Conservation (phyloP, 1,140 invertebrate species). For the Samia ricini region DNA sequence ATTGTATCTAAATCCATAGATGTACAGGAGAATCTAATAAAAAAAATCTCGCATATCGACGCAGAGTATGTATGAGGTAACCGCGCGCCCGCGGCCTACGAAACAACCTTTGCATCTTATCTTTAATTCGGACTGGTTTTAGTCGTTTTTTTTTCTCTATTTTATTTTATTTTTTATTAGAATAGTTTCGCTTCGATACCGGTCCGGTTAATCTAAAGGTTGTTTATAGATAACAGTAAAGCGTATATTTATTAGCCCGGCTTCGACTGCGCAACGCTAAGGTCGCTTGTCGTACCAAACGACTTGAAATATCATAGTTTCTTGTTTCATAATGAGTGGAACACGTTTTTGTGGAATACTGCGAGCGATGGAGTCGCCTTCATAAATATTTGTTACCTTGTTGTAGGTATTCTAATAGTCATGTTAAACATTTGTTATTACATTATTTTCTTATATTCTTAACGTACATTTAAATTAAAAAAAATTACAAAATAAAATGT, state of each 20-base stretch:
- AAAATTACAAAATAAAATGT: too few relatives aligned
- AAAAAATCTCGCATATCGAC: constrained; percentile 1
- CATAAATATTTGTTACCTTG: neutral
- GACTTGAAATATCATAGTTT: constrained; percentile 71
- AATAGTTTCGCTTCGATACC: constrained; percentile 73
- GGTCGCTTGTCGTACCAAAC: constrained; percentile 52
- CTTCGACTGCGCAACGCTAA: constrained; percentile 53
- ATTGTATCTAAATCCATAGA: neutral
- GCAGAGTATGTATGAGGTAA: constrained; percentile 39
- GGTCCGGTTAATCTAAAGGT: constrained; percentile 67
- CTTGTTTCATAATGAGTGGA: constrained; percentile 74
- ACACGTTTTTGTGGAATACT: constrained; percentile 62
- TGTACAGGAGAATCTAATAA: neutral
- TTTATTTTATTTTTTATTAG: constrained; percentile 56
- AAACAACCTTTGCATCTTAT: constrained; percentile 61
- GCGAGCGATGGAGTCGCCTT: constrained; percentile 41
- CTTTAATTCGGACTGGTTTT: constrained; percentile 75
- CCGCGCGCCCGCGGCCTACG: constrained; percentile 22
- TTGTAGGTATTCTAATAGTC: too few relatives aligned
- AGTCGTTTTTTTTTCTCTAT: constrained; percentile 33
- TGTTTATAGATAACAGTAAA: constrained; percentile 75
- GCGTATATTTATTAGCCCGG: constrained; percentile 65
- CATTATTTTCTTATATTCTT: too few relatives aligned
- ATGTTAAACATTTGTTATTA: too few relatives aligned
- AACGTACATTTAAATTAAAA: too few relatives aligned